Evolutionary conservation across 2,888 invertebrate species (phyloP), one percentile per base, ranked within the genome.

Genomic region (Frankliniella fusca): DNA sequence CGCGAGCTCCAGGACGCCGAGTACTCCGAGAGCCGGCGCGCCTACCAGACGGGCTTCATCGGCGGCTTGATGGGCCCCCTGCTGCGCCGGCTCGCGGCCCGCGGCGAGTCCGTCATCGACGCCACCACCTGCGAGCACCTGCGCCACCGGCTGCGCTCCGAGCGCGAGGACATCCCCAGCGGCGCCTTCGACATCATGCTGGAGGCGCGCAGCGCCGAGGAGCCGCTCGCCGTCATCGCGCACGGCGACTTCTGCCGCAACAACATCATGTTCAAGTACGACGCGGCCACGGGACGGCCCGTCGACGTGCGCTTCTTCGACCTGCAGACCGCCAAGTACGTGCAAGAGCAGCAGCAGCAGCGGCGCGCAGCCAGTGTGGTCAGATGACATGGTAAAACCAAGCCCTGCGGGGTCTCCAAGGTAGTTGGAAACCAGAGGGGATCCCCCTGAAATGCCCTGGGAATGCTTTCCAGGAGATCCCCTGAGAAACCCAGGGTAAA

Each of bases 231-330:
- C 48, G 88, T 88, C 2, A 82, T 88, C 0, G 87, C 87, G 80
- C 88, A 88, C 81, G 88, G 88, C 0, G 88, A 88, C 84, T 85
- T 88, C 70, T 88, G 88, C 86, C 86, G 87, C 5, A 88, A 88
- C 84, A 88, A 88, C 84, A 85, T 88, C 49, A 82, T 88, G 23
- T 88, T 86, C 83, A 86, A 86, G 61, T 88, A 88, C 83, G 86
- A 86, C 65, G 23, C n/a, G 23, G 81, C 49, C 2, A 83, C 85
- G 7, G 85, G 84, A 11, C 85, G 86, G 81, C 87, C 88, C 1
- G 48, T 84, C 1, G 86, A 85, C n/a, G 87, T 87, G 76, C 87
- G 86, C 61, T 85, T 88, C 48, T 86, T 88, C 76, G 88, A 88
- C 84, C 87, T 88, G 81, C 88, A 87, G 23, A 86, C 85, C 49